These are phyloP conservation scores for Liposcelis brunnea DNA, from an alignment of 2,888 invertebrate genomes.

Conservation along the genomic window DNA sequence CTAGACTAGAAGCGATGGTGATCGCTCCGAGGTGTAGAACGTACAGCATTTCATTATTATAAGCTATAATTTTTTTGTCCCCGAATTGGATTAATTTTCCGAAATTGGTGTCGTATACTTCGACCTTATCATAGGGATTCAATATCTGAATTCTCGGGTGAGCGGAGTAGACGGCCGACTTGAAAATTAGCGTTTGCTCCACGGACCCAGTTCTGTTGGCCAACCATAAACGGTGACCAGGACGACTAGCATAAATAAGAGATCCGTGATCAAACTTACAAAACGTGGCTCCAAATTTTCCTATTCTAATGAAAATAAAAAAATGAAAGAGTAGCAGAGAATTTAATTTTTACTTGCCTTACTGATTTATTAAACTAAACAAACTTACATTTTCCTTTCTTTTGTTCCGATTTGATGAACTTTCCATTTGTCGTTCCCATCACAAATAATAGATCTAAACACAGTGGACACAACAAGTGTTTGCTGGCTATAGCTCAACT, in stretches of 20 bases:
- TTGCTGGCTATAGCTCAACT: conserved; percentile 51
- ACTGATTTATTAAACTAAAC: no score
- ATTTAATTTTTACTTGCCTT: background rate
- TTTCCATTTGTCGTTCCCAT: conserved; percentile 40
- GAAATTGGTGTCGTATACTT: conserved; percentile 2
- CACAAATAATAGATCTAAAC: conserved; percentile 63
- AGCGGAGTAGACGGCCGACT: conserved; percentile 31
- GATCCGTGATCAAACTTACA: conserved; percentile 34
- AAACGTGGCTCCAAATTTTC: conserved; percentile 45
- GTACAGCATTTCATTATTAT: conserved; percentile 50
- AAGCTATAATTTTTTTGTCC: conserved; percentile 55
- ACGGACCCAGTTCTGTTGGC: conserved; percentile 59
- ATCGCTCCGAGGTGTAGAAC: conserved; percentile 51
- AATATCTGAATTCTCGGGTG: conserved; percentile 14
- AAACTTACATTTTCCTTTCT: conserved; percentile 69
- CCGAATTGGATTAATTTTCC: conserved; percentile 17
- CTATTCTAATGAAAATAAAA: conserved; percentile 31
- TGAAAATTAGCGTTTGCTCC: conserved; percentile 68
- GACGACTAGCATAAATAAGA: conserved; percentile 57
- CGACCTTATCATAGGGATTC: background rate
- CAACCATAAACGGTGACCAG: conserved; percentile 71
- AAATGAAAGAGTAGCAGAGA: background rate
- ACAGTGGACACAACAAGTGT: conserved; percentile 64
- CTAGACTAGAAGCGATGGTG: conserved; percentile 28
- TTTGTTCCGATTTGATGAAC: conserved; percentile 69